Evolutionary conservation across 2,797 vertebrate species (phyloP), one percentile per base, ranked within the genome.

Genomic region (Acrossocheilus wenchowensis): DNA sequence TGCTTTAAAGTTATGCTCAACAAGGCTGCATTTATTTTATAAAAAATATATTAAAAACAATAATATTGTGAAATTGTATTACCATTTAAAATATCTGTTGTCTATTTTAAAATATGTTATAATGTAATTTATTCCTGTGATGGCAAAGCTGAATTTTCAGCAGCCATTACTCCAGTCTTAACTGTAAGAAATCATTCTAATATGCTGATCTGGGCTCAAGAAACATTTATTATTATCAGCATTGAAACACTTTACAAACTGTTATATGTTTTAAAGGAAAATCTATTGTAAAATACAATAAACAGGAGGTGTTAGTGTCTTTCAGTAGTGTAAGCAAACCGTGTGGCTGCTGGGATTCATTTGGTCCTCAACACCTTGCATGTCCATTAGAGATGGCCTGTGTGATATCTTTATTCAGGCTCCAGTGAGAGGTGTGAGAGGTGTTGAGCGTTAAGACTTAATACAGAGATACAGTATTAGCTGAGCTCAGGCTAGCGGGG

Each of bases 401-500:
- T 50, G 43, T 66, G 34, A 77, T 85, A 79, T 60, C 19, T 80
- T 62, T 62, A 34, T 72, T 72, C 52, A 72, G 26, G 19, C 50
- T 43, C 48, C 19, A 71, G 36, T 60, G 50, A 69, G 74, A 71
- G n/a, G 12, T 45, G 84, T 45, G 50, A 69, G 74, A 71, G 50
- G 12, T 45, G 84, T 45, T 45, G n/a, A 60, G 75, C 1, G 17
- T 45, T 26, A 71, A 71, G 77, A 75, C 43, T 50, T 84, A 84
- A 78, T 77, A 71, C 43, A 52, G 85, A 75, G 45, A 48, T 73
- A 82, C 54, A 39, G 57, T 52, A 72, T 78, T 72, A 50, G 15
- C 68, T 68, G 75, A 50, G 48, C 85, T 87, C 81, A 75, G 78
- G 60, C 71, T 52, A 82, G 78, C 19, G 66, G 84, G 39, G 77